Evolutionary conservation across 2,888 invertebrate genomes (phyloP).

Genomic region (Meganola albula): DNA sequence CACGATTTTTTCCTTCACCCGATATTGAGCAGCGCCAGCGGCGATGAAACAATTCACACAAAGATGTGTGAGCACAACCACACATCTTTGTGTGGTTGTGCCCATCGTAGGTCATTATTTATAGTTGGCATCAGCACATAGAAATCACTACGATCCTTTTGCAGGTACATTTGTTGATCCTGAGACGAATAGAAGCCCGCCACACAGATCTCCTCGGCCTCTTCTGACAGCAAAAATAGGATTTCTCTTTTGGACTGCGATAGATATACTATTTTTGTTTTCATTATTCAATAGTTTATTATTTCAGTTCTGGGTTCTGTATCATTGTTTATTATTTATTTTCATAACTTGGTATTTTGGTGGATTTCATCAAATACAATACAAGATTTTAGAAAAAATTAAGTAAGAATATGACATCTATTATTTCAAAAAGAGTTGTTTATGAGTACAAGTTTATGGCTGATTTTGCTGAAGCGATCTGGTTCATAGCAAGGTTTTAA

Average conservation of each 20-base stretch:
- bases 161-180: conserved; percentile 57
- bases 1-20: too few relatives aligned
- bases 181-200: conserved; percentile 38
- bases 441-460: too few relatives aligned
- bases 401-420: too few relatives aligned
- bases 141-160: too few relatives aligned
- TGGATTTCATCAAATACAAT: conserved; percentile 79
- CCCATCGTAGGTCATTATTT: too few relatives aligned
- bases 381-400: conserved; percentile 58
- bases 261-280: conserved; percentile 70
- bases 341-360: conserved; percentile 74
- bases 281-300: conserved; percentile 53
- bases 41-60: too few relatives aligned
- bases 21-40: too few relatives aligned
- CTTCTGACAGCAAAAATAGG: conserved; percentile 57
- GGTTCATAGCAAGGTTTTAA: too few relatives aligned
- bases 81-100: too few relatives aligned
- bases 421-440: background rate
- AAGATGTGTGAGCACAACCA: too few relatives aligned
- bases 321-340: conserved; percentile 73
- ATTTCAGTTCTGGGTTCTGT: conserved; percentile 75
- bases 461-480: too few relatives aligned
- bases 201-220: conserved; percentile 41
- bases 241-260: conserved; percentile 81
- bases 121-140: too few relatives aligned